A percentile compares a stretch with the other conserved stretches of the same genome.
Evolutionary conservation across 2,797 vertebrate species (phyloP).

Genomic region (Huso huso): DNA sequence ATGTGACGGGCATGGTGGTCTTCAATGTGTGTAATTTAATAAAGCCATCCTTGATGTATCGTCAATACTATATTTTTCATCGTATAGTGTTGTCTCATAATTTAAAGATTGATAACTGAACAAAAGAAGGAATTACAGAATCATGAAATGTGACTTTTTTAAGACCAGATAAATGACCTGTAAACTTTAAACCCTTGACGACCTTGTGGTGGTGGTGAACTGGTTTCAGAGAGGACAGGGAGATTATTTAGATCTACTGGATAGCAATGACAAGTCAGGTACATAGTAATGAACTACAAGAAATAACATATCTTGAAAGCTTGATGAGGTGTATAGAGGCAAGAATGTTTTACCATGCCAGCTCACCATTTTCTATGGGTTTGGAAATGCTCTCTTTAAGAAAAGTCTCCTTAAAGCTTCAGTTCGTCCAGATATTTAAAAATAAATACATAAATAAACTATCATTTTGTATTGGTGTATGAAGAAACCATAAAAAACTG

Average conservation of each 20-base stretch:
- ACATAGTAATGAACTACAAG: background rate
- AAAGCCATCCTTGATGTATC: slow-evolving; percentile 59
- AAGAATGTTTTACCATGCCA: no score
- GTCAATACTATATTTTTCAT: slow-evolving; percentile 61
- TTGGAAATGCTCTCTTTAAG: no score
- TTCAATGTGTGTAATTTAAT: slow-evolving; percentile 51
- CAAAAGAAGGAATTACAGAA: slow-evolving; percentile 64
- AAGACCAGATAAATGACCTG: slow-evolving; percentile 77
- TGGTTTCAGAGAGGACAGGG: slow-evolving; percentile 51
- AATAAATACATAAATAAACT: no score
- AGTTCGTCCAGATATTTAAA: no score
- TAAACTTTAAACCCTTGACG: slow-evolving; percentile 65
- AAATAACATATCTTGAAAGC: no score
- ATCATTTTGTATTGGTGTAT: no score
- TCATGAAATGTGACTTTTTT: slow-evolving; percentile 68
- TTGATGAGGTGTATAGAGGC: no score
- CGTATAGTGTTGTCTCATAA: slow-evolving; percentile 47
- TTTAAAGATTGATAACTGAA: slow-evolving; percentile 58
- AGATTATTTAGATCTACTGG: slow-evolving; percentile 10
- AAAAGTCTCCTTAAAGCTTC: no score
- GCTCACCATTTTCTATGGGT: no score
- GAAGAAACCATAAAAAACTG: no score
- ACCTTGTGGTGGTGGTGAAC: slow-evolving; percentile 82
- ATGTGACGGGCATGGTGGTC: slow-evolving; percentile 73
- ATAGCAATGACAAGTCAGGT: background rate